Percentiles rank a stretch among this genome's conserved stretches.
These are phyloP conservation scores for Pitangus sulphuratus DNA, from an alignment of 2,797 vertebrate species.

Conservation along the genomic window DNA sequence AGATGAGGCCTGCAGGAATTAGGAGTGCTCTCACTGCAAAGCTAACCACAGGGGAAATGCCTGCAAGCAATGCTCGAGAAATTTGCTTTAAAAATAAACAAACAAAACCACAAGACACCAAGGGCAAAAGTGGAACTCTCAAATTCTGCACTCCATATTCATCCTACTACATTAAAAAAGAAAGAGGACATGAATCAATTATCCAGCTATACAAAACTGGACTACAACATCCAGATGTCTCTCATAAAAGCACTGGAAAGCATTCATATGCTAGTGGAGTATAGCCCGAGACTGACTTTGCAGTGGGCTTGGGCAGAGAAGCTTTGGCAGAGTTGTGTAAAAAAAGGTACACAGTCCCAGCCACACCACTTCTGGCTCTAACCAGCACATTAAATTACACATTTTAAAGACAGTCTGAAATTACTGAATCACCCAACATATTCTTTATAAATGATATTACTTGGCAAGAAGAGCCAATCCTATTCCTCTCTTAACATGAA, in stretches of 20 bases:
- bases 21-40: slow-evolving; percentile 53
- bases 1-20: slow-evolving; percentile 26
- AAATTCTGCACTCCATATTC: slow-evolving; percentile 40
- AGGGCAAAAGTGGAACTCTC: slow-evolving; percentile 34
- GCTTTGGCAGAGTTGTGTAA: background rate
- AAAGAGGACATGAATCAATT: slow-evolving; percentile 18
- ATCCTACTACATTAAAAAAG: slow-evolving; percentile 19
- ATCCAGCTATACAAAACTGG: slow-evolving; percentile 9
- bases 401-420: background rate
- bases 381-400: background rate
- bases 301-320: slow-evolving; percentile 37
- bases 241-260: background rate
- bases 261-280: background rate
- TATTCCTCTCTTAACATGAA: background rate
- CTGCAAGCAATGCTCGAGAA: slow-evolving; percentile 59
- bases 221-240: background rate
- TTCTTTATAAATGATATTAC: background rate
- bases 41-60: slow-evolving; percentile 43
- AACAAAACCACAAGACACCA: slow-evolving; percentile 18
- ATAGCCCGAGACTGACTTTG: slow-evolving; percentile 27
- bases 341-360: background rate
- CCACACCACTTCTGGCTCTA: background rate
- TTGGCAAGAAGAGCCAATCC: slow-evolving; percentile 7
- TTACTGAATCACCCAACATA: background rate
- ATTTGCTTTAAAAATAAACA: slow-evolving; percentile 33